Evolutionary conservation across 92 coral and sea anemone species (phyloP).

Genomic region (Muricea muricata): DNA sequence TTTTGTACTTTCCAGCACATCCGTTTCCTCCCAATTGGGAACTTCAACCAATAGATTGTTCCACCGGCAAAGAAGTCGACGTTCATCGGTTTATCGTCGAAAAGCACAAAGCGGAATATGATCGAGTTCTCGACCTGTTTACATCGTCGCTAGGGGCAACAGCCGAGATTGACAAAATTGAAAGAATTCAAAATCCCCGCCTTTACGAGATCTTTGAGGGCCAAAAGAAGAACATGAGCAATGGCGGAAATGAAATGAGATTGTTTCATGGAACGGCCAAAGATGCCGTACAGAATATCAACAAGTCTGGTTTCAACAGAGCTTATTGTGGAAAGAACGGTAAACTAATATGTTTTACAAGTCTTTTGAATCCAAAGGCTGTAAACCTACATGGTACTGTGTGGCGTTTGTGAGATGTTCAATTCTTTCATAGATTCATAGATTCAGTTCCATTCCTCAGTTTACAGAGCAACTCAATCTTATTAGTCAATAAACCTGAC

Average conservation of each 20-base stretch:
- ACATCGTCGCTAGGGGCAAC: not conserved
- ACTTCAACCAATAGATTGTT: conserved; percentile 26
- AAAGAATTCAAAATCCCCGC: conserved; percentile 51
- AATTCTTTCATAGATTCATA: too few species aligned
- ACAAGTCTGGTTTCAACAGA: conserved; percentile 48
- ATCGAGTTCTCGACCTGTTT: conserved; percentile 23
- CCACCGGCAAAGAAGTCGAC: conserved; percentile 44
- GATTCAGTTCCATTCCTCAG: too few species aligned
- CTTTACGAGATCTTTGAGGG: conserved; percentile 20
- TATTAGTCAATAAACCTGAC: too few species aligned
- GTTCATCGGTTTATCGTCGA: not conserved
- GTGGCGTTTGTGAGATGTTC: too few species aligned
- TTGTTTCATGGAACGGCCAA: conserved; percentile 50
- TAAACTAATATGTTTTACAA: not conserved
- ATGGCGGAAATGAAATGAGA: conserved; percentile 31
- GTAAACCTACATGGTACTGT: too few species aligned
- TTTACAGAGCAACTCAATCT: too few species aligned
- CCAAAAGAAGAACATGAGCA: conserved; percentile 24
- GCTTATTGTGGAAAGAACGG: conserved; percentile 50
- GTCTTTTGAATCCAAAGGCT: too few species aligned
- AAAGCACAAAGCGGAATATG: conserved; percentile 1
- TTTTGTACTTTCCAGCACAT: not conserved
- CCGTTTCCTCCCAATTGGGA: conserved; percentile 36
- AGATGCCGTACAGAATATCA: conserved; percentile 10
- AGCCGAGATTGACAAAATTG: conserved; percentile 24